Base-by-base conservation (phyloP, 2,888 invertebrate genomes). In the Eumerus sabulonum region DNA sequence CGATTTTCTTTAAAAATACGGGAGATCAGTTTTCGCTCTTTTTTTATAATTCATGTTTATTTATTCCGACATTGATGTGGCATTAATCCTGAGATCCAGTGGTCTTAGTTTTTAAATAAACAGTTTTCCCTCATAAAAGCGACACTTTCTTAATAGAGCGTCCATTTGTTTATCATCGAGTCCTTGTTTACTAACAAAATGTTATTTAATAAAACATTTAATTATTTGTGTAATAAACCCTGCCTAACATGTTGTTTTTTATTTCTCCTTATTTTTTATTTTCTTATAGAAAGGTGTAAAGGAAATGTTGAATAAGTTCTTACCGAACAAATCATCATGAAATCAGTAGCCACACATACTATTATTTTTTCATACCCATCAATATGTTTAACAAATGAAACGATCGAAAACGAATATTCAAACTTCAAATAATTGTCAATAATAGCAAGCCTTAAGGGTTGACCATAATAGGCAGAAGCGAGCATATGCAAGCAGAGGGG, bases 271-370 rank as follows among this genome's bases (percentile, higher is more conserved):
- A 18, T 82, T 83, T 81, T 84, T 84, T 82, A 63, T 83, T 82
- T 83, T 83, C 74, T 84, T 82, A 82, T 83, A 82, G 81, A 83
- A 83, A 82, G 44, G 84, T 82, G 82, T 84, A 83, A 84, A 84
- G 84, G 84, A 84, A 82, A 83, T 84, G 83, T 83, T 83, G 77
- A 84, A 84, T 82, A 82, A 82, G 74, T 84, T 84, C 71, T 82
- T 84, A 82, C 83, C 83, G 53, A 84, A 84, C 82, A 82, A 83
- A 83, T 82, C 83, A 76, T 82, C 83, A 68, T 84, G 81, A 82
- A 82, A 82, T 74, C 59, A 68, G 54, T 72, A 50, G 42, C 72
- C 59, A 53, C 71, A n/a, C 27, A 73, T 63, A 47, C 27, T 51
- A 51, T 63, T 27, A 27, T 7, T 27, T 63, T 77, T 42, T 53